Conservation (phyloP, 2,797 vertebrate genomes). For the Gambusia yucatana region DNA sequence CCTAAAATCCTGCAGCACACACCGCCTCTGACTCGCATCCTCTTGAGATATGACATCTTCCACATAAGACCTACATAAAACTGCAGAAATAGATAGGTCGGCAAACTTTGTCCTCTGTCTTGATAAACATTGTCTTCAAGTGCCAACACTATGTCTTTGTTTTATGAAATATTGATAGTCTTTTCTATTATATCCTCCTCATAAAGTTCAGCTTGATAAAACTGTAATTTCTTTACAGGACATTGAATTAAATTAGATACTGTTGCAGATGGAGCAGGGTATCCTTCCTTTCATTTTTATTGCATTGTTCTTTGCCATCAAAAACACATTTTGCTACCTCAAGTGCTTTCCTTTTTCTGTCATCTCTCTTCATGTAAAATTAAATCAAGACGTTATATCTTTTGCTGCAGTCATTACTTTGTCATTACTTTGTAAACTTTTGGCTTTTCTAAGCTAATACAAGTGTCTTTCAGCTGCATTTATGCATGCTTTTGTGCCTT, state of each 20-base stretch:
- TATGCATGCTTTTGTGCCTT: constrained; percentile 29
- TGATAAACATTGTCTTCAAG: constrained; percentile 12
- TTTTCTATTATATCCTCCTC: constrained; percentile 51
- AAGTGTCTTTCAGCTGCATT: constrained; percentile 44
- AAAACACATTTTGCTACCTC: constrained; percentile 50
- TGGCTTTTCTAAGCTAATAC: constrained; percentile 49
- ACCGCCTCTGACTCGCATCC: constrained; percentile 56
- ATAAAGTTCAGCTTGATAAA: constrained; percentile 59
- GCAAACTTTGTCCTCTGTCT: constrained; percentile 60
- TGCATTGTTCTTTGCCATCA: constrained; percentile 51
- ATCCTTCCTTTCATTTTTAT: constrained; percentile 49
- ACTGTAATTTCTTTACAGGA: constrained; percentile 67
- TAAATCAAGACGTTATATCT: constrained; percentile 62
- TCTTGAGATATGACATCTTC: constrained; percentile 56
- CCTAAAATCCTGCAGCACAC: constrained; percentile 45
- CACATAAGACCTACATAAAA: constrained; percentile 63
- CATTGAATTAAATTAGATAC: constrained; percentile 66
- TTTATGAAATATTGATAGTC: constrained; percentile 54
- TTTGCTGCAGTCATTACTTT: constrained; percentile 70
- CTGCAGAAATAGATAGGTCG: constrained; percentile 61
- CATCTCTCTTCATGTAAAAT: constrained; percentile 59
- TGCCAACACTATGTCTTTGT: constrained; percentile 13
- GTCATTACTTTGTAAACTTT: constrained; percentile 71
- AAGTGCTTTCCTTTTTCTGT: constrained; percentile 42
- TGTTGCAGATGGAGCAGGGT: constrained; percentile 42